A percentile compares a stretch with the other conserved stretches of the same genome.
phyloP scores from a whole-genome alignment of 1,140 invertebrate genomes.

The Zaprionus ornatus region DNA sequence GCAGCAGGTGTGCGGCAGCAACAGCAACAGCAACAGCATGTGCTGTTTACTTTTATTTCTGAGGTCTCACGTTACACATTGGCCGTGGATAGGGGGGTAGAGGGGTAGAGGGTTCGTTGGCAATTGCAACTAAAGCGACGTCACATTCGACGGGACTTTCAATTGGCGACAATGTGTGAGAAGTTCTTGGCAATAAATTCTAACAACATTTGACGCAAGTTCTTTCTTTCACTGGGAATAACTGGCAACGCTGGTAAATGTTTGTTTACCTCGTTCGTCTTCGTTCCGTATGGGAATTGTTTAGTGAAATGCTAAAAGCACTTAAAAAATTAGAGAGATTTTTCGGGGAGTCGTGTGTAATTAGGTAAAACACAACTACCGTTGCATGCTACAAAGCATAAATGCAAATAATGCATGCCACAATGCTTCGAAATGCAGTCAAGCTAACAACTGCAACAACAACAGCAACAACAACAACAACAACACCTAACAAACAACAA shows the following conservation, averaged over 20 bases:
- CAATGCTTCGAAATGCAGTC: conserved; percentile 31
- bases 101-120: neutral
- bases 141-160: conserved; percentile 44
- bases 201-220: conserved; percentile 54
- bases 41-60: conserved; percentile 24
- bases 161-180: conserved; percentile 78
- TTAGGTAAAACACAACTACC: conserved; percentile 78
- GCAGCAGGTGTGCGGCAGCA: conserved; percentile 53
- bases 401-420: conserved; percentile 63
- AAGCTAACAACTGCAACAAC: conserved; percentile 20
- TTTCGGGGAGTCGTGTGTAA: conserved; percentile 58
- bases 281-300: conserved; percentile 69
- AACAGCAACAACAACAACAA: conserved; percentile 7
- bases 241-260: conserved; percentile 50
- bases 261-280: conserved; percentile 33
- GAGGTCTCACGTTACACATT: conserved; percentile 72
- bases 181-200: conserved; percentile 72
- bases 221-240: conserved; percentile 14
- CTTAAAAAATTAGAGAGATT: conserved; percentile 78
- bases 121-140: conserved; percentile 34
- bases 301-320: conserved; percentile 78
- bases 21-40: conserved; percentile 14
- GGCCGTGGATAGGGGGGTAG: neutral
- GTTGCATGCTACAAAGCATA: conserved; percentile 47
- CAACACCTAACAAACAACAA: conserved; percentile 7